Evolutionary conservation across 2,797 vertebrate species (phyloP).

Genomic region (Molossus alvarezi): DNA sequence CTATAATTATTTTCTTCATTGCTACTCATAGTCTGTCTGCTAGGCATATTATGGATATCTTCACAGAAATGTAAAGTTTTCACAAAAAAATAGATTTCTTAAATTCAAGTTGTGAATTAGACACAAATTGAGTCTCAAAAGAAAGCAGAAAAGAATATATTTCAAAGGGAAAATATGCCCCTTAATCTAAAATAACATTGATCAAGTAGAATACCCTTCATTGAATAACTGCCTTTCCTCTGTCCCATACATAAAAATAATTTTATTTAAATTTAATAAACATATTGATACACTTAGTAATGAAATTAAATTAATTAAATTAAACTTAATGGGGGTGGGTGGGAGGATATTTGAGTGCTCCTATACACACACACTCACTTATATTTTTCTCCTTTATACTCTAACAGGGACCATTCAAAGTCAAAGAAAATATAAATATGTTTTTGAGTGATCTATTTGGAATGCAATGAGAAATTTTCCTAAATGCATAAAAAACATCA

Average conservation of each 20-base stretch:
- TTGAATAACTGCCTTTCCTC: neutral
- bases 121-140: constrained; percentile 44
- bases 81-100: constrained; percentile 17
- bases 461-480: neutral
- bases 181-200: constrained; percentile 37
- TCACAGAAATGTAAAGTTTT: neutral
- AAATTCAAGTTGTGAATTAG: constrained; percentile 40
- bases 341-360: neutral
- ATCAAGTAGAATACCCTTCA: neutral
- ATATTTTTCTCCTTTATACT: neutral
- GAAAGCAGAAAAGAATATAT: neutral
- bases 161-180: neutral
- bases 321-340: neutral
- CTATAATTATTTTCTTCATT: neutral
- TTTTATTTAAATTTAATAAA: constrained; percentile 28
- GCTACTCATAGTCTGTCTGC: neutral
- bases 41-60: neutral
- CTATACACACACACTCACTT: neutral
- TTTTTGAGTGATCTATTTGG: neutral
- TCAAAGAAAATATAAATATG: neutral
- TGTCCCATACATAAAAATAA: neutral
- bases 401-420: neutral
- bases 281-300: neutral
- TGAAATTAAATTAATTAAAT: neutral
- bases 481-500: neutral